phyloP scores from a whole-genome alignment of 2,888 invertebrate genomes.

The Xanthorhoe designata region DNA sequence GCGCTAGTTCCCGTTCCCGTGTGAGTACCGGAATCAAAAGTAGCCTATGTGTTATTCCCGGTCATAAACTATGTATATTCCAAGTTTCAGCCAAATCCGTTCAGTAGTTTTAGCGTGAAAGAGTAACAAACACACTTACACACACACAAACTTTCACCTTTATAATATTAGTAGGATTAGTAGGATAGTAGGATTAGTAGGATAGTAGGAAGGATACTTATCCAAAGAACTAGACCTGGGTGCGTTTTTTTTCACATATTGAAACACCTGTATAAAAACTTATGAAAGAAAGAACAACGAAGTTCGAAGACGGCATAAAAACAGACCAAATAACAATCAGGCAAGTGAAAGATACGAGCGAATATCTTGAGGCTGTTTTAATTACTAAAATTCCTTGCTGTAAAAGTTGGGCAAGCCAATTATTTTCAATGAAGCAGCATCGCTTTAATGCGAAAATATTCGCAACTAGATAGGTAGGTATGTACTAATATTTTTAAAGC shows the following conservation, averaged over 20 bases:
- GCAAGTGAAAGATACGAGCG: conserved; percentile 38
- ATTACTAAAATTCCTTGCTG: conserved; percentile 24
- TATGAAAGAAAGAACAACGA: conserved; percentile 22
- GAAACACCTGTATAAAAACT: not conserved
- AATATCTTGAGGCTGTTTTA: conserved; percentile 33
- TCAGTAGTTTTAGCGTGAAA: too few relatives aligned
- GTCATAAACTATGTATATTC: too few relatives aligned
- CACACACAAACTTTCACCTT: too few relatives aligned
- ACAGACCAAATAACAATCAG: conserved; percentile 34
- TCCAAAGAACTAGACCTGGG: too few relatives aligned
- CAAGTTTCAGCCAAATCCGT: too few relatives aligned
- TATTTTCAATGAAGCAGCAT: conserved; percentile 13
- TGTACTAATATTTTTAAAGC: not conserved
- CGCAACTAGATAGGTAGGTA: not conserved
- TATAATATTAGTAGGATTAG: too few relatives aligned
- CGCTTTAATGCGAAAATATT: conserved; percentile 1
- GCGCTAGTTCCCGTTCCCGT: too few relatives aligned
- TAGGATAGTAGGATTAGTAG: too few relatives aligned
- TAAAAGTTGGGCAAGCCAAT: conserved; percentile 1
- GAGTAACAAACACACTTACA: too few relatives aligned
- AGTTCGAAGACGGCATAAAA: conserved; percentile 33
- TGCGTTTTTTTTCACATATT: not conserved
- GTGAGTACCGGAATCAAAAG: too few relatives aligned
- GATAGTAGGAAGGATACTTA: too few relatives aligned
- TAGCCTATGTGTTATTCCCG: too few relatives aligned